phyloP scores from a whole-genome alignment of 2,113 vertebrate genomes.

The Rhabdornis inornatus region DNA sequence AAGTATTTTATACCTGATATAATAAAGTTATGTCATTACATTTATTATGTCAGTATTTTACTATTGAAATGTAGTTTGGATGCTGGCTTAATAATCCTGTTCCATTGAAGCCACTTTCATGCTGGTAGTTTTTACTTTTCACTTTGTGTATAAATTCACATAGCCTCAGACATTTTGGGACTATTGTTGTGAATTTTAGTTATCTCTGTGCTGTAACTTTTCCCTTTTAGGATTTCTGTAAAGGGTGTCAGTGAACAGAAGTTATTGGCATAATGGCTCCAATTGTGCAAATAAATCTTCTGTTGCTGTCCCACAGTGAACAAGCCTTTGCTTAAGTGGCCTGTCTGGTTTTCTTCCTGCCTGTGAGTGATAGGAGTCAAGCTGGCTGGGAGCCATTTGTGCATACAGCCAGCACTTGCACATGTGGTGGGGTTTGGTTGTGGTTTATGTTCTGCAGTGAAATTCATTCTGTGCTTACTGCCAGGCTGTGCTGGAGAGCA shows the following conservation, averaged over 20 bases:
- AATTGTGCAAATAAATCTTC: neutral
- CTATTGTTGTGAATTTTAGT: neutral
- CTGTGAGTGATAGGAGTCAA: neutral
- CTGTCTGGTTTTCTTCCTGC: constrained; percentile 11
- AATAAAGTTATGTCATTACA: neutral
- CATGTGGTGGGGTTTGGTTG: neutral
- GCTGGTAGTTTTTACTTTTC: neutral
- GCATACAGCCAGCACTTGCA: neutral
- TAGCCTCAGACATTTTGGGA: neutral
- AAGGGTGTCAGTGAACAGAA: neutral
- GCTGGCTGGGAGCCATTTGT: neutral
- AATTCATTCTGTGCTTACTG: neutral
- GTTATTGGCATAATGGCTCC: neutral
- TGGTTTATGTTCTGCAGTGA: neutral
- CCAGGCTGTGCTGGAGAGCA: neutral
- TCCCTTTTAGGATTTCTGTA: neutral
- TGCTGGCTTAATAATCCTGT: neutral
- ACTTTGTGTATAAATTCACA: neutral
- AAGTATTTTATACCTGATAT: neutral
- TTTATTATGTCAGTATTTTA: neutral
- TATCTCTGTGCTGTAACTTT: neutral
- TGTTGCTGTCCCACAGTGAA: neutral
- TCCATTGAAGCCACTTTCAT: neutral
- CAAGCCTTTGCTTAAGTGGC: neutral
- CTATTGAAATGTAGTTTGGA: neutral